Evolutionary conservation across 2,888 invertebrate genomes (phyloP).

Genomic region (Slavum lentiscoides): DNA sequence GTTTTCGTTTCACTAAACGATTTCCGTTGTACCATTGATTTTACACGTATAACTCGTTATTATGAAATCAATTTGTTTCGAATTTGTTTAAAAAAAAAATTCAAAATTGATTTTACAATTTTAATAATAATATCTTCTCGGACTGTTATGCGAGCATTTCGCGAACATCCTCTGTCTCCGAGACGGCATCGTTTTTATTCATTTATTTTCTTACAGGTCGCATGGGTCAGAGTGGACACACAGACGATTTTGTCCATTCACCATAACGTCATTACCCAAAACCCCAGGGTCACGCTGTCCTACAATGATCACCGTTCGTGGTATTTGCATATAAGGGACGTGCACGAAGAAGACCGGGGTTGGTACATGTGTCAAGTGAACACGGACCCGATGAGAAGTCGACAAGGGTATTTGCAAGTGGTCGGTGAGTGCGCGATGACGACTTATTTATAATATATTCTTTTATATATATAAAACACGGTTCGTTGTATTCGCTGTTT

Average conservation of each 20-base stretch:
- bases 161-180: too few relatives aligned
- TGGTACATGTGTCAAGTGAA: slow-evolving; percentile 94
- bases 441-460: too few relatives aligned
- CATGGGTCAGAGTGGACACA: slow-evolving; percentile 90
- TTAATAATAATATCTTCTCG: too few relatives aligned
- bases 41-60: too few relatives aligned
- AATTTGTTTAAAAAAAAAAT: too few relatives aligned
- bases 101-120: too few relatives aligned
- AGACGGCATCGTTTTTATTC: background rate
- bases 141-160: too few relatives aligned
- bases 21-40: too few relatives aligned
- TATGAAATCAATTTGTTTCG: too few relatives aligned
- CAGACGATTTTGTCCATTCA: slow-evolving; percentile 91
- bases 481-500: too few relatives aligned
- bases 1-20: too few relatives aligned
- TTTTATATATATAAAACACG: too few relatives aligned
- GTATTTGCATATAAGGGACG: slow-evolving; percentile 87
- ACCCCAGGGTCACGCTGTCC: slow-evolving; percentile 81
- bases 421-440: slow-evolving; percentile 71
- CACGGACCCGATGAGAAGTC: slow-evolving; percentile 90
- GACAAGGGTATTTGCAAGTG: slow-evolving; percentile 87
- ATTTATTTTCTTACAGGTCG: slow-evolving; percentile 67
- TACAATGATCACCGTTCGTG: slow-evolving; percentile 89
- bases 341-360: slow-evolving; percentile 84
- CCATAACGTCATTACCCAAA: slow-evolving; percentile 88